Evolutionary conservation across 2,113 vertebrate genomes (phyloP).

Genomic region (Zosterops lateralis): DNA sequence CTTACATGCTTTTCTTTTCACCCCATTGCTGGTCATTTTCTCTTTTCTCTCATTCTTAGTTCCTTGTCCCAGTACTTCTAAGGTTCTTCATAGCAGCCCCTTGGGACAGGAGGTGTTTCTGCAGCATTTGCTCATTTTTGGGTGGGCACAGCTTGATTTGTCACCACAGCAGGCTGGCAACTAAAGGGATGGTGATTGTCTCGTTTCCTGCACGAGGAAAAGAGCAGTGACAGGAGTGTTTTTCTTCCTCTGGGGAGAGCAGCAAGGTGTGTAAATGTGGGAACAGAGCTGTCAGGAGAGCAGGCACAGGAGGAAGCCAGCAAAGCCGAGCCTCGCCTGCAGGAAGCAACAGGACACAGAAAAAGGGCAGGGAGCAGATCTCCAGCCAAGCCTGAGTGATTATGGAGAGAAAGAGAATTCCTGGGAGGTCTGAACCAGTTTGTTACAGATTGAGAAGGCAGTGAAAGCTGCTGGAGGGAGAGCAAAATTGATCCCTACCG

Average conservation of each 20-base stretch:
- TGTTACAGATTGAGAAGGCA: background rate
- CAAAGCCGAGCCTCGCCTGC: rapidly evolving
- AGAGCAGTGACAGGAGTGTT: background rate
- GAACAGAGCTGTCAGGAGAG: background rate
- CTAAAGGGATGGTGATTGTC: too few relatives aligned
- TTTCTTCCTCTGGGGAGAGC: background rate
- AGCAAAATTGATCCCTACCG: background rate
- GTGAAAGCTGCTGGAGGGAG: background rate
- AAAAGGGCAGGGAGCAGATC: background rate
- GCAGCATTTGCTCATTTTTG: background rate
- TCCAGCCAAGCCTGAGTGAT: background rate
- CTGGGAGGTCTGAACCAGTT: background rate
- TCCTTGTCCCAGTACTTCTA: background rate
- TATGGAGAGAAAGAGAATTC: background rate
- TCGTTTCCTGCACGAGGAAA: background rate
- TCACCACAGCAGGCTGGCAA: rapidly evolving
- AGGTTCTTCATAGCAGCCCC: background rate
- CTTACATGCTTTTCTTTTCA: background rate
- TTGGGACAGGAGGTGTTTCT: background rate
- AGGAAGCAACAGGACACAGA: background rate
- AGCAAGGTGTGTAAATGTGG: background rate
- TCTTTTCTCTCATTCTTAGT: background rate
- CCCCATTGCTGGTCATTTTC: background rate
- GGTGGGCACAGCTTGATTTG: background rate
- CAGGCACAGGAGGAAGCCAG: background rate